These are phyloP conservation scores for Odontocolon sp. DNA, from an alignment of 2,888 invertebrate genomes.

Conservation along the genomic window DNA sequence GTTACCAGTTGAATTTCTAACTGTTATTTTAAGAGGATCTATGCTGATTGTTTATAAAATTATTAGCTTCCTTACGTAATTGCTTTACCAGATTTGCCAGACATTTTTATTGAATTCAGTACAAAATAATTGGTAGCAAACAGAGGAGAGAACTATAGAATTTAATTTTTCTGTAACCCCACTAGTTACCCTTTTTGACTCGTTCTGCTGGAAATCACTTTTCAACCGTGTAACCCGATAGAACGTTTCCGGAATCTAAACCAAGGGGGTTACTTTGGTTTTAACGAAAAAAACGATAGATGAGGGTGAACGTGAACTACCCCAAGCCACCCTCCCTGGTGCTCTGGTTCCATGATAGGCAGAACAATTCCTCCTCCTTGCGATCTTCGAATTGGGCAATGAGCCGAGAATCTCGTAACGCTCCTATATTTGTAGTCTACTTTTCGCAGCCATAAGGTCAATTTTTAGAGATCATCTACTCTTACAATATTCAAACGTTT, in stretches of 20 bases:
- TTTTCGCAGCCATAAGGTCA: too few species aligned
- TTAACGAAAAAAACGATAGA: conserved; percentile 63
- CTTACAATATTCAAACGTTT: too few species aligned
- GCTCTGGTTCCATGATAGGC: conserved; percentile 54
- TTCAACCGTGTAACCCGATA: conserved; percentile 67
- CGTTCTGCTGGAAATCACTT: conserved; percentile 62
- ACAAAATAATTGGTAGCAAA: conserved; percentile 43
- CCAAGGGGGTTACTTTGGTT: conserved; percentile 74
- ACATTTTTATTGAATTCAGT: conserved; percentile 32
- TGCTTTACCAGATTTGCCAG: neutral
- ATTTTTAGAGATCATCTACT: too few species aligned
- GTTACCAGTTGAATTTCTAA: too few species aligned
- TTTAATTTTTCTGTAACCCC: conserved; percentile 42
- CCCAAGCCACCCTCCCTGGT: conserved; percentile 36
- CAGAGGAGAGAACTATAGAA: conserved; percentile 29
- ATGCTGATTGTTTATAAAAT: too few species aligned
- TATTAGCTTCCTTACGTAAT: neutral
- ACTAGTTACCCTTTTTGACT: conserved; percentile 31
- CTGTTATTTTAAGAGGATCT: too few species aligned
- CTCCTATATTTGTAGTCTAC: too few species aligned
- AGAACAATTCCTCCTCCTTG: conserved; percentile 44
- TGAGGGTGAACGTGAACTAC: conserved; percentile 46
- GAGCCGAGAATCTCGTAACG: conserved; percentile 71
- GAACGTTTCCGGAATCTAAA: conserved; percentile 69
- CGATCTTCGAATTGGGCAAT: conserved; percentile 74